A percentile compares a stretch with the other conserved stretches of the same genome.
Evolutionary conservation across 2,888 invertebrate genomes (phyloP).

Genomic region (Drosophila lacicola): DNA sequence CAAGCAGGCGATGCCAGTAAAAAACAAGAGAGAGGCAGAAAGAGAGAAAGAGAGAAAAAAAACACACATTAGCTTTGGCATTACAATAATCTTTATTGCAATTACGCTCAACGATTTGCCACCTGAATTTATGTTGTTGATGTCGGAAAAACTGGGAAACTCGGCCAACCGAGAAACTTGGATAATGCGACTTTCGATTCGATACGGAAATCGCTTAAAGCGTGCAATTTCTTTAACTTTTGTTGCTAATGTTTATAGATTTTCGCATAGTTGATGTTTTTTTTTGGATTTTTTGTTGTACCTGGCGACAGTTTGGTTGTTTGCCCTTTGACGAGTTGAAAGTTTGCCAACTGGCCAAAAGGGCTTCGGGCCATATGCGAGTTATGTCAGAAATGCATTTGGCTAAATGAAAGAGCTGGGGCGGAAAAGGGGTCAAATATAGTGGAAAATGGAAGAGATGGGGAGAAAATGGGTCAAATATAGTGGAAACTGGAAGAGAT

Average conservation of each 20-base stretch:
- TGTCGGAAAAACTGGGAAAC: slow-evolving; percentile 39
- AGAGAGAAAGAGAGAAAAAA: background rate
- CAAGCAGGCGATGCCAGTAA: slow-evolving; percentile 29
- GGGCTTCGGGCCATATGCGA: slow-evolving; percentile 44
- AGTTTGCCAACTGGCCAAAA: slow-evolving; percentile 60
- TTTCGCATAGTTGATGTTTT: background rate
- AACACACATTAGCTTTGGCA: slow-evolving; percentile 16
- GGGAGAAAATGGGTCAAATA: slow-evolving; percentile 6
- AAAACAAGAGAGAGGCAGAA: slow-evolving; percentile 14
- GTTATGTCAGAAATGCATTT: slow-evolving; percentile 65
- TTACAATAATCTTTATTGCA: slow-evolving; percentile 35
- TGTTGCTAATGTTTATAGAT: slow-evolving; percentile 13
- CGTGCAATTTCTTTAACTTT: slow-evolving; percentile 1
- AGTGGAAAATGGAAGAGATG: slow-evolving; percentile 2
- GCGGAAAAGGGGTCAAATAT: slow-evolving; percentile 11
- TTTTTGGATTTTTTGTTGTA: slow-evolving; percentile 2
- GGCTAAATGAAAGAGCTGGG: background rate
- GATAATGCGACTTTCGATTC: slow-evolving; percentile 33
- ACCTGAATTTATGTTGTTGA: slow-evolving; percentile 46
- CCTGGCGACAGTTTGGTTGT: slow-evolving; percentile 34
- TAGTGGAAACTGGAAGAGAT: slow-evolving; percentile 2
- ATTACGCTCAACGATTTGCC: slow-evolving; percentile 49
- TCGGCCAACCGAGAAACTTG: slow-evolving; percentile 34
- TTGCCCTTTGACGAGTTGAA: slow-evolving; percentile 56
- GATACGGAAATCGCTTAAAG: slow-evolving; percentile 41